Base-by-base conservation (phyloP, 2,113 vertebrate species). In the Polyodon spathula region DNA sequence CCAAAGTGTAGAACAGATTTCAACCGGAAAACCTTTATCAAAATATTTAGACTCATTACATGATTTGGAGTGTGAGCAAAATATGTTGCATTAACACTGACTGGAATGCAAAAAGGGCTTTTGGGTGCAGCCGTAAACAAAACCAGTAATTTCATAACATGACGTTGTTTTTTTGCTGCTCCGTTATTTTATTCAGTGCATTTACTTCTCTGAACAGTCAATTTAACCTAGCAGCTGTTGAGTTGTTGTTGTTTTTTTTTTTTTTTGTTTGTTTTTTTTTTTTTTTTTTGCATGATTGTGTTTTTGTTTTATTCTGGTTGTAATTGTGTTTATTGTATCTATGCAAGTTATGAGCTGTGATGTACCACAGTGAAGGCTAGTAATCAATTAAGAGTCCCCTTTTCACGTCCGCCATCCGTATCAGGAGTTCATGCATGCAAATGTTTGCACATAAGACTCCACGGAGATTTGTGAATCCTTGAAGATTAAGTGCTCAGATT, bases 401-500 rank as follows among this genome's bases (percentile, higher is more conserved):
- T 27, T 27, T 27, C 27, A 11, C n/a, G 12, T 50, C 15, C 40
- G 37, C 55, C 5, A 37, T 38, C 41, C 11, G 11, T 37, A 38
- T 40, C 56, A 58, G 44, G 39, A 53, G 48, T 43, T 39, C 63
- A 48, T 40, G 40, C 54, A 27, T 63, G 40, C 46, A 43, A 38
- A 56, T 16, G 27, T 58, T 56, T 27, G 61, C 67, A 58, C 56
- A 63, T 62, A 48, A 55, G 60, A 63, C 66, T 63, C 59, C 58
- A 63, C 40, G 57, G 70, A 63, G 54, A 66, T 66, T 73, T 72
- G 73, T 65, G 72, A 70, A 52, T 67, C 76, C 80, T 62, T 76
- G 75, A 78, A 83, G 80, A 81, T 80, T 77, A 80, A 79, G 74
- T 66, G 59, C 63, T 64, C 63, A 76, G 77, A 81, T 82, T 81